Base-by-base conservation (phyloP, 2,797 vertebrate genomes). In the Loris lydekkerianus region DNA sequence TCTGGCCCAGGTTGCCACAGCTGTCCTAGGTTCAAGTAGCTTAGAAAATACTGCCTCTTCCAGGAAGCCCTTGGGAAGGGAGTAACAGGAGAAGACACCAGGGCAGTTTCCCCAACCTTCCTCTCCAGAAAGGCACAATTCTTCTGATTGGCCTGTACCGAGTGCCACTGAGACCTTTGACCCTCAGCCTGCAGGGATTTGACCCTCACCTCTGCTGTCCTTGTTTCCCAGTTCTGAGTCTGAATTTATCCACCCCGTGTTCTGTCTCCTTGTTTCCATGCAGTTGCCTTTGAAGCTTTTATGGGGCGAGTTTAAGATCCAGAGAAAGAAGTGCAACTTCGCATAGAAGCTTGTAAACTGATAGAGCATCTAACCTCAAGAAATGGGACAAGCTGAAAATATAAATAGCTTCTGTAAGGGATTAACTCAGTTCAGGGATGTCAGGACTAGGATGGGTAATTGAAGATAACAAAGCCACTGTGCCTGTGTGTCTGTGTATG, bases 251-350 rank as follows among this genome's bases (percentile, higher is more conserved):
- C 13, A 17, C 46, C 72, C 72, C 20, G 0, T 15, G 17, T 69
- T 91, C 10, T 70, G 49, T 37, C 69, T 78, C 65, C 85, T 84
- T 46, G 29, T 84, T 69, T 89, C 85, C 91, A 65, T 0, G 20
- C 3, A 13, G 65, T 27, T 76, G 65, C 40, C 77, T 88, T 69
- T 70, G 73, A 95, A 95, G 91, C 56, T 60, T 95, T 95, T 60
- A 75, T 7, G 40, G 63, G 84, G 61, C 72, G 21, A 83, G 84
- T 90, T 95, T 80, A 97, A 94, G 86, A 80, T 21, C 13, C 60
- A 86, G 73, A 96, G 80, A 83, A 87, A 83, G 82, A 81, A 82
- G 89, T 40, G 20, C 1, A 1, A 81, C 80, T 91, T 95, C 60
- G 69, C 37, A 87, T 0, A 0, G 76, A 92, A 46, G 72, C 84